phyloP scores from a whole-genome alignment of 1,140 invertebrate species.

The Daktulosphaira vitifoliae region DNA sequence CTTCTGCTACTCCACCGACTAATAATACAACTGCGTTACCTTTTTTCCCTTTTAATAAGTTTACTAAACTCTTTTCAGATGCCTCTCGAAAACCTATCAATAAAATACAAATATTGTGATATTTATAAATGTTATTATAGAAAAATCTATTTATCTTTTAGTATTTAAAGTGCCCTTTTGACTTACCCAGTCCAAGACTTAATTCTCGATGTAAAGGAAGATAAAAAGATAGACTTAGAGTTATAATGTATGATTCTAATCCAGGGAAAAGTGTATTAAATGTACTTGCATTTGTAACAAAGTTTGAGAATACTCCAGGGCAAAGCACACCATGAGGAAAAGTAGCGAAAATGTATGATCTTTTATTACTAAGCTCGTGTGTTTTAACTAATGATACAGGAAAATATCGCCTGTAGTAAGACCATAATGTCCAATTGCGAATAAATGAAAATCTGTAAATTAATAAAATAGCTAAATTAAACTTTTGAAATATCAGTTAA shows the following conservation, averaged over 20 bases:
- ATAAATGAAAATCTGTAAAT: constrained; percentile 47
- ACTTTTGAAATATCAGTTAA: too few species aligned
- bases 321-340: constrained; percentile 85
- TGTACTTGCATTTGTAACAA: constrained; percentile 64
- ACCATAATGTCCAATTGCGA: constrained; percentile 60
- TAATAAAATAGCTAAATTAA: too few species aligned
- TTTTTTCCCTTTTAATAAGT: constrained; percentile 43
- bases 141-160: too few species aligned
- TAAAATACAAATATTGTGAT: background rate
- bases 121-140: too few species aligned
- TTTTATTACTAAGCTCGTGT: constrained; percentile 62
- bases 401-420: constrained; percentile 70
- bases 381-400: constrained; percentile 76
- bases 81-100: constrained; percentile 45
- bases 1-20: constrained; percentile 74
- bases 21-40: constrained; percentile 59
- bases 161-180: too few species aligned
- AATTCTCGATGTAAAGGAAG: constrained; percentile 76
- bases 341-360: constrained; percentile 76
- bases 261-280: constrained; percentile 71
- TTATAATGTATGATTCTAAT: constrained; percentile 60
- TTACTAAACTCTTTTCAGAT: constrained; percentile 47
- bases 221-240: constrained; percentile 69
- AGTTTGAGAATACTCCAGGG: constrained; percentile 64
- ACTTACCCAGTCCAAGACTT: constrained; percentile 48